Evolutionary conservation across 2,113 vertebrate genomes (phyloP), one percentile per base, ranked within the genome.

Genomic region (Menura novaehollandiae): DNA sequence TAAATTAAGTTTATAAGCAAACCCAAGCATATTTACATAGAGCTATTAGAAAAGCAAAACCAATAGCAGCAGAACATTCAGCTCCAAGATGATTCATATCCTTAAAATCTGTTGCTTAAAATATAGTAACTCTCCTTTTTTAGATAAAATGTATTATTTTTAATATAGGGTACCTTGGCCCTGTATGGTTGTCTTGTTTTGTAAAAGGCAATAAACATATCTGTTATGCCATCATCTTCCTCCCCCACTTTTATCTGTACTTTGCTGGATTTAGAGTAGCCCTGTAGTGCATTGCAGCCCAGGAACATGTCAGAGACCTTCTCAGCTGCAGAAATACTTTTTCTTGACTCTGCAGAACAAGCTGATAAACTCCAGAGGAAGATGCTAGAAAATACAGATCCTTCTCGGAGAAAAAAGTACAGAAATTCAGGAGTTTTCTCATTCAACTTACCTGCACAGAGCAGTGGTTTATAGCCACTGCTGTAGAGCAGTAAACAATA

Each of bases 1-100:
- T 91, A 88, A 88, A 95, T 90, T 84, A 85, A 59, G 63, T 91
- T 90, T 28, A 33, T 88, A 86, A 83, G 43, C 43, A 88, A 93
- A 79, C 37, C 87, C 20, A 63, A 80, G 23, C 18, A 6, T 94
- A 67, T 95, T 88, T 96, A 74, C 28, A 41, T 24, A 56, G 33
- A 35, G 37, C 59, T 62, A 59, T 83, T 77, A 88, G 67, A 86
- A 88, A 86, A 93, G 39, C 21, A 79, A 91, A 83, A 44, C 44
- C 43, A 72, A 71, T 10, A 73, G 33, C 62, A 83, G 81, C 18
- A 91, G 51, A 79, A 51, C 47, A 59, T 72, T 93, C 53, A 52
- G 21, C 18, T 94, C 71, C 24, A 69, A 47, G 55, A 67, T 91
- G 72, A 94, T 56, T 88, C 78, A 94, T 79, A 85, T 30, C 17